These are phyloP conservation scores for Taenioides sp. DNA, from an alignment of 2,797 vertebrate genomes.

Conservation along the genomic window DNA sequence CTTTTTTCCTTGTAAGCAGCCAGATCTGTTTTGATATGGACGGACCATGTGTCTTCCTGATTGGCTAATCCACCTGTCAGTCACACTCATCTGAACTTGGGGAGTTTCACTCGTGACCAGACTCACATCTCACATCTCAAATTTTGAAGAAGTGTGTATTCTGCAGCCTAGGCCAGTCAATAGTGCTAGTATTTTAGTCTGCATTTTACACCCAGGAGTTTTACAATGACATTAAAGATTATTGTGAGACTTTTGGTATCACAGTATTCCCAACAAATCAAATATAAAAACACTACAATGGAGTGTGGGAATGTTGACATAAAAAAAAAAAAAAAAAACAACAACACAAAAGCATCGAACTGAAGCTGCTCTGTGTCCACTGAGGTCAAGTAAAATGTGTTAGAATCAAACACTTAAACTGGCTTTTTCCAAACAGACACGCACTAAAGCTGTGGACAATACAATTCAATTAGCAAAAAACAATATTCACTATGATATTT, in stretches of 20 bases:
- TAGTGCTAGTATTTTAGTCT: not conserved
- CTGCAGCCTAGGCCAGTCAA: too few relatives aligned
- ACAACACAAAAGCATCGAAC: constrained; percentile 29
- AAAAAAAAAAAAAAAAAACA: not conserved
- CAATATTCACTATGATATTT: not conserved
- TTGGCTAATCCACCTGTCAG: too few relatives aligned
- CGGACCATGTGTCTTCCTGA: too few relatives aligned
- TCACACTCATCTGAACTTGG: too few relatives aligned
- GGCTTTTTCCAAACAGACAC: constrained; percentile 3
- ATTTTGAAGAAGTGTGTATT: too few relatives aligned
- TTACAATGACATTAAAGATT: not conserved
- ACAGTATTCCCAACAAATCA: not conserved
- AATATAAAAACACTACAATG: not conserved
- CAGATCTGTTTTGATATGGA: too few relatives aligned
- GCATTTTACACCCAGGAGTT: not conserved
- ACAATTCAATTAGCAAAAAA: not conserved
- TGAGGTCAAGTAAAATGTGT: constrained; percentile 31
- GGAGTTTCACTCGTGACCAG: too few relatives aligned
- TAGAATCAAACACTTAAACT: constrained; percentile 13
- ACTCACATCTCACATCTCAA: too few relatives aligned
- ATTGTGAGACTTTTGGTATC: not conserved
- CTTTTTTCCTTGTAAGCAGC: too few relatives aligned
- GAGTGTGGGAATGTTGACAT: not conserved
- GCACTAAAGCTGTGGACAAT: not conserved
- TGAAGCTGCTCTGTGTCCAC: constrained; percentile 43